Evolutionary conservation across 2,888 invertebrate species (phyloP), one percentile per base, ranked within the genome.

Genomic region (Protodeltote pygarga): DNA sequence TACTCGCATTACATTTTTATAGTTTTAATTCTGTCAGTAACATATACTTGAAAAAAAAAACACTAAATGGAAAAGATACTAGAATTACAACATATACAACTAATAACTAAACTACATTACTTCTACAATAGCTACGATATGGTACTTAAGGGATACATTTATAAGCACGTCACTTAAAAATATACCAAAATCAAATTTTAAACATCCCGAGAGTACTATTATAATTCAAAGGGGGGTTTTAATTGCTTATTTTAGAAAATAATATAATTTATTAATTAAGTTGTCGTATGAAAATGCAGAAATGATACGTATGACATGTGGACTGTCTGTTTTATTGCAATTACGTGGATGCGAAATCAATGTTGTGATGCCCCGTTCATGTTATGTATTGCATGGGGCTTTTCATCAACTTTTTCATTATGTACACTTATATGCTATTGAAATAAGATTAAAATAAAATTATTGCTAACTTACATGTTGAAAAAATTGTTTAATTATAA

Each of bases 101-200:
- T 44, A 34, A 48, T 2, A 32, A 17, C 38, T 32, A 58, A 50
- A 50, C 32, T 60, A 31, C 32, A 46, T 46, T 62, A 68, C 64
- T 34, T 60, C 70, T 67, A 67, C 17, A 59, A 79, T 83, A 86
- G 86, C 86, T 87, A 89, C 86, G 89, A 89, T 89, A 89, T 89
- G 89, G 89, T 71, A 75, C 64, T 46, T 45, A 46, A 40, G 34
- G 63, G 71, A 58, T 62, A 68, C 62, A 66, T 64, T 79, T 73
- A 79, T 82, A 87, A 87, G 82, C 87, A 87, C 65, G 53, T 67
- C 75, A 76, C 70, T 65, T 44, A 38, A 32, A 40, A 17, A 41
- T 39, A 31, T 29, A 21, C 28, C 13, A 15, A 3, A 28, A 3
- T n/a, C 25, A 34, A 29, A 24, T 10, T 13, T 24, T n/a, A 2